A percentile compares a stretch with the other conserved stretches of the same genome.
These are phyloP conservation scores for Anastatus disparis DNA, from an alignment of 1,140 invertebrate species.

Conservation along the genomic window DNA sequence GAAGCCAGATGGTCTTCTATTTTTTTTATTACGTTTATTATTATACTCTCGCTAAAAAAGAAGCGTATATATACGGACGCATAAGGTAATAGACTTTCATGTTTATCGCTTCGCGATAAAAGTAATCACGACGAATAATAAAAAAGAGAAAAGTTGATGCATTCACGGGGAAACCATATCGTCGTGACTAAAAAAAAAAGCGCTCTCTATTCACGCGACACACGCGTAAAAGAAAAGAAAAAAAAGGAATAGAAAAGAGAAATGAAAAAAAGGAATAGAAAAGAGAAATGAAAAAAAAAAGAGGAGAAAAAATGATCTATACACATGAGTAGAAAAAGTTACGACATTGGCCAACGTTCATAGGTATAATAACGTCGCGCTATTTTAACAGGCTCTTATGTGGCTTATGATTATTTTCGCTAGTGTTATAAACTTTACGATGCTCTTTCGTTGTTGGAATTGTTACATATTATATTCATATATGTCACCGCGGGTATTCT, in stretches of 20 bases:
- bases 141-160: not conserved
- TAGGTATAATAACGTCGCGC: no score
- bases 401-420: no score
- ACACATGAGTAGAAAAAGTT: not conserved
- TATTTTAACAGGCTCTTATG: no score
- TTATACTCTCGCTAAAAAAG: not conserved
- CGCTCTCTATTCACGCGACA: no score
- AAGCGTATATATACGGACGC: not conserved
- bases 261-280: not conserved
- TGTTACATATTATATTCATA: not conserved
- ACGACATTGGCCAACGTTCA: not conserved
- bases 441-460: no score
- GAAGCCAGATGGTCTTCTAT: constrained; percentile 2
- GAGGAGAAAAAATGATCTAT: no score
- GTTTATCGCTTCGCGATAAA: not conserved
- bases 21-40: constrained; percentile 15
- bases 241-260: no score
- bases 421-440: no score
- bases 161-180: not conserved
- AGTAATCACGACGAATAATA: not conserved
- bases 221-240: not conserved
- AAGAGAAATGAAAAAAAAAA: no score
- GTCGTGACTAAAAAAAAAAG: no score
- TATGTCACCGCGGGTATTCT: not conserved
- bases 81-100: not conserved